A percentile compares a stretch with the other conserved stretches of the same genome.
phyloP scores from a whole-genome alignment of 2,797 vertebrate species.

The Halcyon chelicuti region DNA sequence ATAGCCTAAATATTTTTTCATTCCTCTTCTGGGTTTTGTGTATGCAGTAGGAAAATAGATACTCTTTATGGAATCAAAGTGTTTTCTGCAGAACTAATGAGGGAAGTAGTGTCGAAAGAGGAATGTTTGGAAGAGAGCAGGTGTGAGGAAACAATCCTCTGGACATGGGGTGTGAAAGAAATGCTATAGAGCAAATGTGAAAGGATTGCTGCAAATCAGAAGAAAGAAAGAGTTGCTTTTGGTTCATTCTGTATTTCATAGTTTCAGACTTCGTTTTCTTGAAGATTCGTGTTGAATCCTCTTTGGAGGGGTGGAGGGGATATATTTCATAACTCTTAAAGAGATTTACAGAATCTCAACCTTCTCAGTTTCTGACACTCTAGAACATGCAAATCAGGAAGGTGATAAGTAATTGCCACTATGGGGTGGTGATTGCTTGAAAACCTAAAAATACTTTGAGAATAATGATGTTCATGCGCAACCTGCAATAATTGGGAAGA shows the following conservation, averaged over 20 bases:
- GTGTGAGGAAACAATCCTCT: not conserved
- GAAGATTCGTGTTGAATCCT: not conserved
- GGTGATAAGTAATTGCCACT: not conserved
- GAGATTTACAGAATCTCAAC: not conserved
- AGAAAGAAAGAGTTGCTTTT: not conserved
- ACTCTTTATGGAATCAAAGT: not conserved
- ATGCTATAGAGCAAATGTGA: not conserved
- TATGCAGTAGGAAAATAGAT: not conserved
- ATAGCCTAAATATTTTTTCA: not conserved
- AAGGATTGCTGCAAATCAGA: not conserved
- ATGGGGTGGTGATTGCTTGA: not conserved
- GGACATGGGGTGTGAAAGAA: not conserved
- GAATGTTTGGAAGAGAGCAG: not conserved
- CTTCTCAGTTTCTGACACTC: not conserved
- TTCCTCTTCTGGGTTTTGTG: not conserved
- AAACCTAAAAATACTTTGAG: not conserved
- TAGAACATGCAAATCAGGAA: not conserved
- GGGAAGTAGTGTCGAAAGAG: not conserved
- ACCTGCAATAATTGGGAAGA: not conserved
- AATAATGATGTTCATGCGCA: not conserved
- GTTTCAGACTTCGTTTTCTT: not conserved
- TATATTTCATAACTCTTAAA: not conserved
- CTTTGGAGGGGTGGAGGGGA: not conserved
- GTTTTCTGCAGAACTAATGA: not conserved
- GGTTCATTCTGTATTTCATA: not conserved